Percentiles rank a stretch among this genome's conserved stretches.
Evolutionary conservation across 2,888 invertebrate genomes (phyloP).

Genomic region (Onthophagus sagittarius): DNA sequence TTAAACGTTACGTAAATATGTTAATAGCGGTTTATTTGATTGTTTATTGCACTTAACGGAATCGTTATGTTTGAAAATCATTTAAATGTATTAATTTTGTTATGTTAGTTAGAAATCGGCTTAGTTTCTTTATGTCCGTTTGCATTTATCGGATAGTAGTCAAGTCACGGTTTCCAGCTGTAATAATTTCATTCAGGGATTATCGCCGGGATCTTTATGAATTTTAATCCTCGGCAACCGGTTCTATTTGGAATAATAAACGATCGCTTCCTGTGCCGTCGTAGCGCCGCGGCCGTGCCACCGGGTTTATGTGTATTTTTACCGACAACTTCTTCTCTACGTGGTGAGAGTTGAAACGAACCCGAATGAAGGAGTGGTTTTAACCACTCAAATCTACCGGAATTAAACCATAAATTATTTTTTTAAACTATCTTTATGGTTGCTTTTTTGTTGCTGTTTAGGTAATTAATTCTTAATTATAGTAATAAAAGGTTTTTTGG

Average conservation of each 20-base stretch:
- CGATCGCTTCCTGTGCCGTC: conserved; percentile 10
- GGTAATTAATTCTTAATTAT: too few relatives aligned
- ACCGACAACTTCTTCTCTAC: not conserved
- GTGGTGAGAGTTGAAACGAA: not conserved
- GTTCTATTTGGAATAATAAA: conserved; percentile 17
- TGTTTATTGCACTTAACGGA: not conserved
- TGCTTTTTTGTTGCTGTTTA: too few relatives aligned
- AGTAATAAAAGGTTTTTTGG: too few relatives aligned
- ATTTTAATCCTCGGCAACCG: conserved; percentile 22
- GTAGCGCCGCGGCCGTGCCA: not conserved
- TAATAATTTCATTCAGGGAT: conserved; percentile 22
- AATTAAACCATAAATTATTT: not conserved
- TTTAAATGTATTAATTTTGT: too few relatives aligned
- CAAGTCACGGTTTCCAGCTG: conserved; percentile 14
- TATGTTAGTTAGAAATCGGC: not conserved
- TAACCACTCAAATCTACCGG: not conserved
- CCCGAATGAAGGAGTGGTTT: not conserved
- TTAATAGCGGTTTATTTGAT: not conserved
- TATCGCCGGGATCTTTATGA: conserved; percentile 20
- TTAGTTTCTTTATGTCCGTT: not conserved
- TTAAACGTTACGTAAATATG: not conserved
- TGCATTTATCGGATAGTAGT: conserved; percentile 16
- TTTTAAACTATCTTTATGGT: too few relatives aligned
- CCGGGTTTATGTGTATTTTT: not conserved
- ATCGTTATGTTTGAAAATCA: not conserved